phyloP scores from a whole-genome alignment of 1,140 invertebrate species.

The Pentalonia nigronervosa region DNA sequence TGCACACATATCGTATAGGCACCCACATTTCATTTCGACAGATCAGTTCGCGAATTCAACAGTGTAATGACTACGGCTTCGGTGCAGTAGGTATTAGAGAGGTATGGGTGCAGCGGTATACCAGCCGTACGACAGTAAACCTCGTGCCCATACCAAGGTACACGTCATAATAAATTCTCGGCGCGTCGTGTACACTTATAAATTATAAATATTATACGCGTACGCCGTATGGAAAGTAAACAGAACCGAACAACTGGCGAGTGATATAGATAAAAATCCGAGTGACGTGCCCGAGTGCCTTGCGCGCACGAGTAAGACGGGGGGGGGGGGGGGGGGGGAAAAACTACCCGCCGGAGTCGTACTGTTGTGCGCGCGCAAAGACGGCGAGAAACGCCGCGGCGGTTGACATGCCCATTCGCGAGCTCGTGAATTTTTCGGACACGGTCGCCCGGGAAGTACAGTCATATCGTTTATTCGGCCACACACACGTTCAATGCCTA shows the following conservation, averaged over 20 bases:
- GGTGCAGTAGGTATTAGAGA: too few relatives aligned
- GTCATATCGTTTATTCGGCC: not conserved
- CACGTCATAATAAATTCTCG: not conserved
- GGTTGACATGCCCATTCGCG: not conserved
- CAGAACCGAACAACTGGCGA: not conserved
- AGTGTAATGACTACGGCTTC: too few relatives aligned
- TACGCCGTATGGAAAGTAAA: not conserved
- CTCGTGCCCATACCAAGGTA: too few relatives aligned
- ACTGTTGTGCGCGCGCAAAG: too few relatives aligned
- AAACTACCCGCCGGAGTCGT: not conserved
- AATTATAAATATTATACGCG: too few relatives aligned
- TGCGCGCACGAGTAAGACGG: not conserved
- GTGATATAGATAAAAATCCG: constrained; percentile 20
- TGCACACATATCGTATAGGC: too few relatives aligned
- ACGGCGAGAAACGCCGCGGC: too few relatives aligned
- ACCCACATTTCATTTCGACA: too few relatives aligned
- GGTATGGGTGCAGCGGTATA: too few relatives aligned
- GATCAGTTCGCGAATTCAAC: too few relatives aligned
- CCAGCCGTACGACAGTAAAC: too few relatives aligned
- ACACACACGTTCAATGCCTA: not conserved
- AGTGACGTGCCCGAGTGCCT: not conserved
- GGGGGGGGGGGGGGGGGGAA: too few relatives aligned
- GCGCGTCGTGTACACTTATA: not conserved
- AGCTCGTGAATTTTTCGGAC: constrained; percentile 28
- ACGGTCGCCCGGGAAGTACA: not conserved